These are phyloP conservation scores for Dasypolia templi DNA, from an alignment of 2,888 invertebrate species.

Conservation along the genomic window DNA sequence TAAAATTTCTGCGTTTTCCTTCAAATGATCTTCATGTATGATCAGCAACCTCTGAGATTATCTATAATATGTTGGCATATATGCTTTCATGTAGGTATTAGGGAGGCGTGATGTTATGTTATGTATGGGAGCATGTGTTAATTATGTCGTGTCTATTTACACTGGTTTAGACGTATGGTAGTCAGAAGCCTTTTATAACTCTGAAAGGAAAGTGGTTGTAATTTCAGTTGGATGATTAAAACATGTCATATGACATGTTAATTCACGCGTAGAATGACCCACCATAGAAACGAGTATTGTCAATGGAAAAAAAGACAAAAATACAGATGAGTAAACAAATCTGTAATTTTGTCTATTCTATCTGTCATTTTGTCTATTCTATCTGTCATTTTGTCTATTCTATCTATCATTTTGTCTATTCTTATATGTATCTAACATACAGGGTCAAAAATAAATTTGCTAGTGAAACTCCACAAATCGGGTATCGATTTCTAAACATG, in stretches of 20 bases:
- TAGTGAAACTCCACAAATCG: background rate
- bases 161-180: slow-evolving; percentile 39
- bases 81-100: slow-evolving; percentile 41
- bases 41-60: slow-evolving; percentile 49
- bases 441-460: background rate
- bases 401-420: too few relatives aligned
- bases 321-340: too few relatives aligned
- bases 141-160: slow-evolving; percentile 35
- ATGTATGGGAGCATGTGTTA: slow-evolving; percentile 43
- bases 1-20: slow-evolving; percentile 22
- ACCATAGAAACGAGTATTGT: too few relatives aligned
- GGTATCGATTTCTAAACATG: background rate
- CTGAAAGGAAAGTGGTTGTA: slow-evolving; percentile 10
- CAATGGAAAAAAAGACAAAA: too few relatives aligned
- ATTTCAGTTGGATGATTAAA: slow-evolving; percentile 4
- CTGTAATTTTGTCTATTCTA: too few relatives aligned
- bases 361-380: too few relatives aligned
- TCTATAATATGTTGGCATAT: slow-evolving; percentile 46
- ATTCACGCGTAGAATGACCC: too few relatives aligned
- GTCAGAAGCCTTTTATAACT: slow-evolving; percentile 21
- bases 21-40: slow-evolving; percentile 27
- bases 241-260: background rate
- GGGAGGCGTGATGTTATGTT: too few relatives aligned
- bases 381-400: too few relatives aligned
- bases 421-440: background rate